Percentiles rank a stretch among this genome's conserved stretches.
Evolutionary conservation across 2,113 vertebrate species (phyloP).

Genomic region (Embiotoca jacksoni): DNA sequence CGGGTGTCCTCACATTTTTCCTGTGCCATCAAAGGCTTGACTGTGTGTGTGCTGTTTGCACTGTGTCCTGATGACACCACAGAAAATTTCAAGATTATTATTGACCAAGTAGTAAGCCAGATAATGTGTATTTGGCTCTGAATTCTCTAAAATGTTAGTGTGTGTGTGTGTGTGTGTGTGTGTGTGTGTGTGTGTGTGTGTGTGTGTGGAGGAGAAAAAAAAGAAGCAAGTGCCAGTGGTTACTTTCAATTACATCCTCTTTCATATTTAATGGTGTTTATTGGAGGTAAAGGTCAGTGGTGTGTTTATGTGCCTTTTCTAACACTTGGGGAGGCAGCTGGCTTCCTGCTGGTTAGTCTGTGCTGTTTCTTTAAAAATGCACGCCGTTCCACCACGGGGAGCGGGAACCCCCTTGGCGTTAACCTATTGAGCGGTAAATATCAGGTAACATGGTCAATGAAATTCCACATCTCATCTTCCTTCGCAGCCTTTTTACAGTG

Average conservation of each 20-base stretch:
- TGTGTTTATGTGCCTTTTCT: conserved; percentile 80
- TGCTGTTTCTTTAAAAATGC: conserved; percentile 84
- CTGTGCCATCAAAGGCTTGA: conserved; percentile 9
- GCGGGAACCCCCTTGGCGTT: conserved; percentile 73
- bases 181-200: conserved; percentile 12
- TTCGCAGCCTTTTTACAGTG: conserved; percentile 28
- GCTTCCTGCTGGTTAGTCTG: conserved; percentile 80
- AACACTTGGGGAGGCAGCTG: conserved; percentile 66
- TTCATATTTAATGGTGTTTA: conserved; percentile 89
- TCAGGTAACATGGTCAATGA: conserved; percentile 78
- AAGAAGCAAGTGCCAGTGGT: conserved; percentile 70
- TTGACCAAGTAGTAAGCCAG: conserved; percentile 28
- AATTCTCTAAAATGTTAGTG: conserved; percentile 35
- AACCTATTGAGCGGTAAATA: conserved; percentile 86
- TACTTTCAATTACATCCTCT: conserved; percentile 87
- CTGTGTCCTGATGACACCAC: conserved; percentile 40
- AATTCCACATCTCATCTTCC: conserved; percentile 46
- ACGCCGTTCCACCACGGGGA: conserved; percentile 71
- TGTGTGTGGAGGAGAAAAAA: not conserved
- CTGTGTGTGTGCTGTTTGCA: conserved; percentile 35
- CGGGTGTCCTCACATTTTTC: conserved; percentile 19
- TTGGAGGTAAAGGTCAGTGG: conserved; percentile 84
- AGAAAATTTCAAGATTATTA: conserved; percentile 79
- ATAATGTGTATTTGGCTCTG: conserved; percentile 47
- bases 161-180: conserved; percentile 26